Base-by-base conservation (phyloP, 2,113 vertebrate genomes). In the Cyprinus carpio region DNA sequence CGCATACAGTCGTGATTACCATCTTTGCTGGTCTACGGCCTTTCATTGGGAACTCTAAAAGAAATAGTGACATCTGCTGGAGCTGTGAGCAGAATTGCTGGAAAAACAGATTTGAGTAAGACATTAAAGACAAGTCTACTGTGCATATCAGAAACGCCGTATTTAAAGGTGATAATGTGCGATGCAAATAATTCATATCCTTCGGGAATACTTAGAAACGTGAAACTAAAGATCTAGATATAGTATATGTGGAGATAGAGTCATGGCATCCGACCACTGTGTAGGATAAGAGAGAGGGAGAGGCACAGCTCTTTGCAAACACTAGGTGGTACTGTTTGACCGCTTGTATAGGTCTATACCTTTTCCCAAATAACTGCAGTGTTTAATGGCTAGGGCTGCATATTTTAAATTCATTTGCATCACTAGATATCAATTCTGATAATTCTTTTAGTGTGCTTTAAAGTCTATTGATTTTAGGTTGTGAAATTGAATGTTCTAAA, bases 21-120 rank as follows among this genome's bases (percentile, higher is more conserved):
- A 51, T 31, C 43, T 31, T 81, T 51, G 11, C 37, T 49, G 25
- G 15, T 65, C 15, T 46, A 27, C 3, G 18, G 60, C 16, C 34
- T 81, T 18, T 81, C 13, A 37, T 37, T 31, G 3, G 29, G 13
- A 56, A 40, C 37, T 80, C 23, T 20, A 40, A 90, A 64, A 74
- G 82, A 89, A 91, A 89, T 89, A 92, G 89, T 93, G 92, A 88
- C 92, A 91, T 84, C 92, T 92, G 83, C 90, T 92, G 93, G 92
- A 7, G 20, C 1, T 65, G 10, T 43, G 11, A 31, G 29, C 3
- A 6, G 27, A 82, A 77, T 18, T 77, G 1, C 75, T 56, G 43
- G 16, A 5, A 81, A 13, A 27, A 20, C 5, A 31, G 16, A 69
- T 10, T 9, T 27, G 58, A 51, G 25, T 13, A 15, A 81, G 43